Evolutionary conservation across 2,888 invertebrate species (phyloP), one percentile per base, ranked within the genome.

Genomic region (Biston betularia): DNA sequence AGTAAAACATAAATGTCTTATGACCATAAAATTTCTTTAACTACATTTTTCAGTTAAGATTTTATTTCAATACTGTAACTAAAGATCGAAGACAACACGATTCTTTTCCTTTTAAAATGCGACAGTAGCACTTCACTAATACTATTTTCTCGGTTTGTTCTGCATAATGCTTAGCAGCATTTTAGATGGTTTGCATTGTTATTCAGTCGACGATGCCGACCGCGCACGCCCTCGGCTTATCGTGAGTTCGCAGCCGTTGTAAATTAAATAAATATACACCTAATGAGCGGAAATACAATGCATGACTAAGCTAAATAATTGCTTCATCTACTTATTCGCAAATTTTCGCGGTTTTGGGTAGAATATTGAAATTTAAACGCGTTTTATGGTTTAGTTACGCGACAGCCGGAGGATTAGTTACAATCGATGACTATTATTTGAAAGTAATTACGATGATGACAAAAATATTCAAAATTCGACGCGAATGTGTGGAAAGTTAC

Each of bases 261-360:
- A 92, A 93, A 93, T 93, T 92, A 93, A 93, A 93, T 93, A 93
- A 93, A 93, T 92, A 92, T 89, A 91, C 91, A 90, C 85, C 89
- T 93, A 93, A 93, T 93, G 93, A 93, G 92, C 88, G 89, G 88
- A 91, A 92, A 92, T 89, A 92, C 90, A 90, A 90, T 89, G 92
- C 90, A 90, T 89, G 89, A 90, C 86, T 88, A 88, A 88, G 88
- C 88, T 88, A 81, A 90, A 89, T 91, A 92, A 92, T 92, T 89
- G 85, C 89, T 91, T 90, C 85, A 91, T 91, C 87, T 82, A 76
- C 74, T 79, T 82, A 83, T 80, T 85, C 68, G 70, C 63, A 67
- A 77, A 78, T 80, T 82, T 81, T 72, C 76, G 73, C 72, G 68
- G 59, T 56, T 56, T 65, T 63, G 61, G 56, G 60, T 34, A 64